A percentile compares a stretch with the other conserved stretches of the same genome.
Evolutionary conservation across 2,888 invertebrate genomes (phyloP).

Genomic region (Osmoderma eremita): DNA sequence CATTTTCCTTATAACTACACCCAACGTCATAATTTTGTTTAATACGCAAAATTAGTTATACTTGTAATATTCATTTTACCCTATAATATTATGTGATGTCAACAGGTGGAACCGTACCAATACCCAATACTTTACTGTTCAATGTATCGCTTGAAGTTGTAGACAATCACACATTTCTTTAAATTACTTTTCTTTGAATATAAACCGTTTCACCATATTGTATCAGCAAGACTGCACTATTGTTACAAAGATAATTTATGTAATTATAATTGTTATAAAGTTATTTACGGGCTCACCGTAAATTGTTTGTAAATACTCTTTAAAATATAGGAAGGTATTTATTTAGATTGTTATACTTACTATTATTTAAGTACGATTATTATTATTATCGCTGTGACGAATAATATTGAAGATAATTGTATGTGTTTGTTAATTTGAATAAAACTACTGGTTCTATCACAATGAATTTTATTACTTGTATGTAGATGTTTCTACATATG

Average conservation of each 20-base stretch:
- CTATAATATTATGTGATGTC: too few relatives aligned
- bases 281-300: background rate
- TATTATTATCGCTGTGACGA: conserved; percentile 21
- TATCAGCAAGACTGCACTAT: too few relatives aligned
- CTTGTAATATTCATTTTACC: too few relatives aligned
- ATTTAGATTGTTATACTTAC: conserved; percentile 5
- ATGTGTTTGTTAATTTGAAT: conserved; percentile 60
- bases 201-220: too few relatives aligned
- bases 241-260: too few relatives aligned
- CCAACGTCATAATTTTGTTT: too few relatives aligned
- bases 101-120: background rate
- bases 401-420: conserved; percentile 49
- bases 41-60: too few relatives aligned
- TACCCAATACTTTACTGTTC: background rate
- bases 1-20: too few relatives aligned
- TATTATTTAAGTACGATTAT: background rate
- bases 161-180: too few relatives aligned
- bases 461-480: conserved; percentile 7
- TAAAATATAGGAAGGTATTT: background rate
- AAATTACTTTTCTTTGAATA: too few relatives aligned
- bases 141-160: background rate
- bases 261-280: background rate
- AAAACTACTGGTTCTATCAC: conserved; percentile 58
- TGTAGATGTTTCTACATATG: too few relatives aligned
- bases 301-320: conserved; percentile 7